Evolutionary conservation across 2,888 invertebrate genomes (phyloP), one percentile per base, ranked within the genome.

Genomic region (Drosophila prolongata): DNA sequence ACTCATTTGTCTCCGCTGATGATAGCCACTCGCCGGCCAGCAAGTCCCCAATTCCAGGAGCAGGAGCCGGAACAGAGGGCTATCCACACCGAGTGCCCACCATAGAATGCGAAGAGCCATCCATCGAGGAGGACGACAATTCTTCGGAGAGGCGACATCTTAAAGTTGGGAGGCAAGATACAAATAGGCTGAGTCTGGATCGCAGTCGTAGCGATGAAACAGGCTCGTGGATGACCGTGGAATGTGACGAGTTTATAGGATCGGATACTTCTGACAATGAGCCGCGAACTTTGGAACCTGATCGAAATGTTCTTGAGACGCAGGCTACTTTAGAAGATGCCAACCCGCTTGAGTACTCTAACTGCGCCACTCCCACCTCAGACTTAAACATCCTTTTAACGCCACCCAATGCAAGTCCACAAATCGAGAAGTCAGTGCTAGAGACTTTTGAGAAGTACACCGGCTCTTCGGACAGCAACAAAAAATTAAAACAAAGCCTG

Each of bases 181-280:
- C 85, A 0, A 91, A 91, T 74, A 90, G 91, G 1, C 80, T 92
- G 2, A 92, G 92, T 54, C 80, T 92, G 54, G 92, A 92, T 74
- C 93, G 94, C 3, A 94, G 94, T 68, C 93, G 93, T 80, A 95
- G 95, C 77, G 95, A 95, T 89, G 95, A 95, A 85, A 95, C 95
- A 0, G 94, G 94, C 1, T 95, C 95, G 1, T 95, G 94, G 94
- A 93, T 95, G 77, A 95, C 95, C 0, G 94, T 94, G 3, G 95
- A 95, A 80, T 94, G 94, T 87, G 95, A 95, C 75, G 95, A 95
- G 83, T 94, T 93, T 77, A 94, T 94, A n/a, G 94, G 94, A 14
- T 94, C 94, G 2, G 95, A 95, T 78, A 92, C 94, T 6, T 94
- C 95, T 9, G 95, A 95, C 77, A 91, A 91, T 74, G 92, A 91